Base-by-base conservation (phyloP, 2,113 vertebrate species). In the Polyodon spathula region DNA sequence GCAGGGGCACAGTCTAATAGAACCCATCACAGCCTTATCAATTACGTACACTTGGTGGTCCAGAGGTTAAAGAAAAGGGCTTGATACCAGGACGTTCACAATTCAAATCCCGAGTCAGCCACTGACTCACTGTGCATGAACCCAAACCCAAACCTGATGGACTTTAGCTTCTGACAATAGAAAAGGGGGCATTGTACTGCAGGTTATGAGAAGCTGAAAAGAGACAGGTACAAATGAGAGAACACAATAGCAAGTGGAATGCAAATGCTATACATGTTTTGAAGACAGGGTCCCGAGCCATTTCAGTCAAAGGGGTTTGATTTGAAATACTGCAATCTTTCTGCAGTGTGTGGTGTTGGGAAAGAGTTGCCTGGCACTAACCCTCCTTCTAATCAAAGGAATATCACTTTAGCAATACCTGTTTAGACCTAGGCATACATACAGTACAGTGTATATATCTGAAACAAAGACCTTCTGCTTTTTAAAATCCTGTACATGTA, bases 121-220 rank as follows among this genome's bases (percentile, higher is more conserved):
- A 27, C 27, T 27, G 27, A 27, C 27, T 89, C 78, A 82, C 89
- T 82, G 81, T 76, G 76, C 27, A 27, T 27, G 27, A 27, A 3
- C 27, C 27, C 27, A 3, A 27, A 27, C 27, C 27, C 27, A 3
- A 27, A 27, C 27, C 27, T 3, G 27, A 1, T 27, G 27, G 27
- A 27, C 27, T 27, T 27, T 27, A 27, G 27, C 27, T 27, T 3
- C 27, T 27, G 27, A 64, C 42, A 70, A 3, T 27, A 73, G 77
- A 76, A 74, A 81, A 74, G 73, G 71, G 79, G 73, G 39, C 79
- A 71, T 82, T 86, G 88, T 78, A 82, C 89, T 82, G 81, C 77
- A 77, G 86, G 82, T 82, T 89, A 78, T 85, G 85, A 84, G 81
- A 84, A 84, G 75, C 40, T 80, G 84, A 78, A 37, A 80, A 85